A percentile compares a stretch with the other conserved stretches of the same genome.
phyloP scores from a whole-genome alignment of 37 sponge, comb jelly and placozoan species.

The Dysidea cf. avara region DNA sequence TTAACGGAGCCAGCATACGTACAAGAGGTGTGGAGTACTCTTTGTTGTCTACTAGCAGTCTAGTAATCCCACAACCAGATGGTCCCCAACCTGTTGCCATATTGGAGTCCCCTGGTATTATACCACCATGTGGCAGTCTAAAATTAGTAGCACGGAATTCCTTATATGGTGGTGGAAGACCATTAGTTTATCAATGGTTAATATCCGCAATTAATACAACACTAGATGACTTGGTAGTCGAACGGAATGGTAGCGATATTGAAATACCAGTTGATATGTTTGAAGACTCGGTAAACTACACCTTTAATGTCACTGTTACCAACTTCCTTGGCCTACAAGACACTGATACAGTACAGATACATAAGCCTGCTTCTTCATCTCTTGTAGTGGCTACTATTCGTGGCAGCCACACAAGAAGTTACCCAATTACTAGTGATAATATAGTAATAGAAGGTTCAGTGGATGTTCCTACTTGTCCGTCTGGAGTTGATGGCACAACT shows the following conservation, averaged over 20 bases:
- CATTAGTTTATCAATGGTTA: slow-evolving; percentile 41
- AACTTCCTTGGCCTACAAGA: slow-evolving; percentile 37
- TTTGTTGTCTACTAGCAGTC: slow-evolving; percentile 14
- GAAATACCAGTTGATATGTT: slow-evolving; percentile 2
- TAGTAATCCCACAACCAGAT: neutral
- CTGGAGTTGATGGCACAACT: neutral
- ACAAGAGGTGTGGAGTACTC: slow-evolving; percentile 48
- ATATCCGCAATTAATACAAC: neutral
- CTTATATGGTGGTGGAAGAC: slow-evolving; percentile 30
- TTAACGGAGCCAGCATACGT: slow-evolving; percentile 20
- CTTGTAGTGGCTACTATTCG: slow-evolving; percentile 25
- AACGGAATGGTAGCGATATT: slow-evolving; percentile 3
- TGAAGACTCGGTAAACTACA: neutral
- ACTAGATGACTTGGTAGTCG: slow-evolving; percentile 14
- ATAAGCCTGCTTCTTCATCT: neutral
- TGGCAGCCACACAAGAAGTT: slow-evolving; percentile 1
- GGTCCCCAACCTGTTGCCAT: slow-evolving; percentile 23
- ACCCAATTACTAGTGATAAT: neutral
- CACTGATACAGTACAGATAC: neutral
- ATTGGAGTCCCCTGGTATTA: slow-evolving; percentile 20
- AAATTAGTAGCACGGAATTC: slow-evolving; percentile 34
- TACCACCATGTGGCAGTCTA: slow-evolving; percentile 43
- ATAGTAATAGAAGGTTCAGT: slow-evolving; percentile 12
- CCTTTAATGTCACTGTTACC: slow-evolving; percentile 27
- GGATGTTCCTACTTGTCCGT: neutral